phyloP scores from a whole-genome alignment of 2,888 invertebrate genomes.

The Sinohyriopsis cumingii region DNA sequence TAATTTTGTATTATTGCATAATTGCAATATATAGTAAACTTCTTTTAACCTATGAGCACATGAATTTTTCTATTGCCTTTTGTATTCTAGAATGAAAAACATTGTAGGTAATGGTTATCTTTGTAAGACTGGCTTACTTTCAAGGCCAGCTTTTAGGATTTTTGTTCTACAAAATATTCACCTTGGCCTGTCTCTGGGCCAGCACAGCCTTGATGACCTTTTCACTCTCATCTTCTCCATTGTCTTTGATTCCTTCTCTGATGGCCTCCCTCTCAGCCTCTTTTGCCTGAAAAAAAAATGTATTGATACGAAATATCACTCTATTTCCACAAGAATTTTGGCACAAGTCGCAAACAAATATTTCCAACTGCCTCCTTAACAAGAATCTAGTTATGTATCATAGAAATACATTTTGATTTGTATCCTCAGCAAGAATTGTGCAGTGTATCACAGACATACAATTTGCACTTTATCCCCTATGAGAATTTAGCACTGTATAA shows the following conservation, averaged over 20 bases:
- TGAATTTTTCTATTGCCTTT: not conserved
- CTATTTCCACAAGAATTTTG: not conserved
- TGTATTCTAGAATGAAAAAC: not conserved
- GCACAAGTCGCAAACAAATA: too few species aligned
- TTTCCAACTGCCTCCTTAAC: too few species aligned
- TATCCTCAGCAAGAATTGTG: too few species aligned
- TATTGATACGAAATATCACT: not conserved
- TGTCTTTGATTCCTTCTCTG: constrained; percentile 64
- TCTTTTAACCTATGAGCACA: not conserved
- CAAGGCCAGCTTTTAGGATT: not conserved
- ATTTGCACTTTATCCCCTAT: too few species aligned
- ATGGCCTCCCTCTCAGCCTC: constrained; percentile 65
- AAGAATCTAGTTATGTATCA: too few species aligned
- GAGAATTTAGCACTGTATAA: too few species aligned
- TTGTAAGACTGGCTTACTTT: not conserved
- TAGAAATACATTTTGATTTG: too few species aligned
- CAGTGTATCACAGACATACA: too few species aligned
- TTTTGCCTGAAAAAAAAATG: constrained; percentile 46
- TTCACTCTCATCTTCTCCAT: constrained; percentile 66
- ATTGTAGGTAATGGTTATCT: not conserved
- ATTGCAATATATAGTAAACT: too few species aligned
- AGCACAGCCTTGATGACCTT: constrained; percentile 66
- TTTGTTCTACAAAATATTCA: constrained; percentile 12
- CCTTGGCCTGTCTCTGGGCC: constrained; percentile 65
- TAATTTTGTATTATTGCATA: too few species aligned